Evolutionary conservation across 92 coral and sea anemone species (phyloP), one percentile per base, ranked within the genome.

Genomic region (Porites lobata): DNA sequence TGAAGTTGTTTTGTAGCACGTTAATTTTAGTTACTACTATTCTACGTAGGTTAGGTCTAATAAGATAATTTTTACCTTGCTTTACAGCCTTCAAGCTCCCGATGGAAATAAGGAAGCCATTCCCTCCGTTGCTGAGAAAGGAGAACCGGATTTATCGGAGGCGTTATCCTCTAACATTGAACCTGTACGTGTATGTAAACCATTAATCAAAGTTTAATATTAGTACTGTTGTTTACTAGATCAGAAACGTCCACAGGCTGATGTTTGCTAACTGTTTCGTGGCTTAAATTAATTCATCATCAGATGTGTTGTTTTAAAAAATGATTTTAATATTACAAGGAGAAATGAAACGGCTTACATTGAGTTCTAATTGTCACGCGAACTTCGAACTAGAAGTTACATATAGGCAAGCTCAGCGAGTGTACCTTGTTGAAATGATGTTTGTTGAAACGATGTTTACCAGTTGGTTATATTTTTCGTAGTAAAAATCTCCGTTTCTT

Each of bases 61-160:
- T 74, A 21, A 51, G 19, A 50, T 19, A 9, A 10, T 1, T n/a
- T 32, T 8, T 73, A 50, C 4, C 64, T 84, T 58, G n/a, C 73
- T 66, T 84, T 24, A 17, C 15, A 84, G 87, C 57, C 73, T 84
- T 47, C 80, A 84, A 14, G 87, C 87, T 38, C 87, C 87, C 38
- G 73, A 64, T 20, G 80, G 87, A 73, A 63, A 7, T 63, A 70
- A 84, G 7, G 69, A 61, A 84, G 73, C 73, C 19, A 10, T 56
- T 14, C 50, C 72, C 18, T 50, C 9, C 15, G 19, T 22, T 13
- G 32, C 50, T 63, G 13, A 15, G 19, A 32, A 62, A 64, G 58
- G 21, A 17, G 65, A 63, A 65, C 69, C 74, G 52, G 80, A 73
- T 20, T 75, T 51, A 8, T 84, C 78, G 47, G 77, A 57, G 24